These are phyloP conservation scores for Malurus alboscapulatus DNA, from an alignment of 2,113 vertebrate species.

Conservation along the genomic window DNA sequence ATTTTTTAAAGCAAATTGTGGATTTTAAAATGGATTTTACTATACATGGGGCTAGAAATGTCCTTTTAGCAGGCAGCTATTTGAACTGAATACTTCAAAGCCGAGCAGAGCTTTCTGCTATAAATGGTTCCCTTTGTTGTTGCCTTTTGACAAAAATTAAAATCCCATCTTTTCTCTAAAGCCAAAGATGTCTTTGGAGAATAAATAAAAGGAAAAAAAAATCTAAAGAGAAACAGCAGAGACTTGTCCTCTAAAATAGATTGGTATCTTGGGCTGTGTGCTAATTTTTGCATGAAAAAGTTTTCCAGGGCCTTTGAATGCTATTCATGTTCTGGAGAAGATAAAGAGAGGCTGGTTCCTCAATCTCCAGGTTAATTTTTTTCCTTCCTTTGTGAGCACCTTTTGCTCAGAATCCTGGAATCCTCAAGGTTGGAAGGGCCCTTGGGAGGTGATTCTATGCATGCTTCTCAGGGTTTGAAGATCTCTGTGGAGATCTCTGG, in stretches of 20 bases:
- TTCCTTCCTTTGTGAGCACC: background rate
- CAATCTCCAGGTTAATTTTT: slow-evolving; percentile 28
- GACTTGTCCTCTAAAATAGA: slow-evolving; percentile 35
- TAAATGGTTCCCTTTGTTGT: slow-evolving; percentile 49
- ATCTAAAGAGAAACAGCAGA: slow-evolving; percentile 6
- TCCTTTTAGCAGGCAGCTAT: background rate
- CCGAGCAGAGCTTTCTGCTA: background rate
- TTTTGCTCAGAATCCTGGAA: background rate
- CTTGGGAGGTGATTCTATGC: background rate
- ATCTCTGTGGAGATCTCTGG: background rate
- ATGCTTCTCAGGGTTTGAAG: background rate
- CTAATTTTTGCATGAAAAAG: slow-evolving; percentile 25
- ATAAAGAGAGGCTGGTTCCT: slow-evolving; percentile 13
- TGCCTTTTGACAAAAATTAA: slow-evolving; percentile 50
- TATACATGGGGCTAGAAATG: background rate
- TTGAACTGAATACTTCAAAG: slow-evolving; percentile 41
- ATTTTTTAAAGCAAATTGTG: background rate
- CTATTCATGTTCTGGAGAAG: background rate
- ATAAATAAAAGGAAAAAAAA: slow-evolving; percentile 8
- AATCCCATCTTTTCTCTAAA: slow-evolving; percentile 27
- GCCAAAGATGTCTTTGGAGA: slow-evolving; percentile 35
- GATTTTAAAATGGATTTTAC: background rate
- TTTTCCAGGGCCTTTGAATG: slow-evolving; percentile 22
- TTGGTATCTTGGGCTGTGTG: slow-evolving; percentile 15
- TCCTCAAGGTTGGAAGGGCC: background rate